These are phyloP conservation scores for Oryzias curvinotus DNA, from an alignment of 2,113 vertebrate species.

Conservation along the genomic window DNA sequence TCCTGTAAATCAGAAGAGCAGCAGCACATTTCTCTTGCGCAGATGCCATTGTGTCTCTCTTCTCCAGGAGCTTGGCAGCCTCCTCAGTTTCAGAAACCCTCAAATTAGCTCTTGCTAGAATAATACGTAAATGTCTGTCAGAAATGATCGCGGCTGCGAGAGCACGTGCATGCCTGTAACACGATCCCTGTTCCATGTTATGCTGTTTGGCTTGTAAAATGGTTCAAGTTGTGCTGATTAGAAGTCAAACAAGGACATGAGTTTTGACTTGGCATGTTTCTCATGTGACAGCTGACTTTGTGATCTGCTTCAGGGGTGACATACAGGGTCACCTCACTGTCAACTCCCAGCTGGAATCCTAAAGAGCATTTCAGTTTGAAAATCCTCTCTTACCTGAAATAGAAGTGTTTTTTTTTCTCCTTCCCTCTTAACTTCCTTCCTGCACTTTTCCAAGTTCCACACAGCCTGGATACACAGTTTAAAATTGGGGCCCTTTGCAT, in stretches of 20 bases:
- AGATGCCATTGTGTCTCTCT: no score
- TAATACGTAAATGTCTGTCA: conserved; percentile 66
- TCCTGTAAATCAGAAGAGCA: no score
- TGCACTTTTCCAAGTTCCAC: conserved; percentile 93
- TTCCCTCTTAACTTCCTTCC: conserved; percentile 25
- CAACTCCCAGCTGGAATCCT: conserved; percentile 46
- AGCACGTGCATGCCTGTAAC: conserved; percentile 47
- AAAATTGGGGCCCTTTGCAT: conserved; percentile 93
- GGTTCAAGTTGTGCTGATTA: conserved; percentile 53
- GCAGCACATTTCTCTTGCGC: no score
- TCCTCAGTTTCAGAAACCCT: conserved; percentile 42
- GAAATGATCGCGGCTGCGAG: conserved; percentile 35
- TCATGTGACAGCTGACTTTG: conserved; percentile 47
- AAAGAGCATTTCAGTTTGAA: conserved; percentile 22
- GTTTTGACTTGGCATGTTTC: conserved; percentile 56
- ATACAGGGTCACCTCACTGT: conserved; percentile 29
- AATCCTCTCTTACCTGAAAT: conserved; percentile 31
- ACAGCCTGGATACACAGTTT: conserved; percentile 90
- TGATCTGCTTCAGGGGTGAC: conserved; percentile 48
- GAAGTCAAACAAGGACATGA: conserved; percentile 22
- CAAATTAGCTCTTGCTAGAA: conserved; percentile 58
- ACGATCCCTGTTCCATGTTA: conserved; percentile 37
- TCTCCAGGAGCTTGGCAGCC: conserved; percentile 28
- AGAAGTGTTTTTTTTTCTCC: conserved; percentile 4
- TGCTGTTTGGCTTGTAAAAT: conserved; percentile 54